These are phyloP conservation scores for Gymnopithys bicolor DNA, from an alignment of 2,797 vertebrate genomes.

Conservation along the genomic window DNA sequence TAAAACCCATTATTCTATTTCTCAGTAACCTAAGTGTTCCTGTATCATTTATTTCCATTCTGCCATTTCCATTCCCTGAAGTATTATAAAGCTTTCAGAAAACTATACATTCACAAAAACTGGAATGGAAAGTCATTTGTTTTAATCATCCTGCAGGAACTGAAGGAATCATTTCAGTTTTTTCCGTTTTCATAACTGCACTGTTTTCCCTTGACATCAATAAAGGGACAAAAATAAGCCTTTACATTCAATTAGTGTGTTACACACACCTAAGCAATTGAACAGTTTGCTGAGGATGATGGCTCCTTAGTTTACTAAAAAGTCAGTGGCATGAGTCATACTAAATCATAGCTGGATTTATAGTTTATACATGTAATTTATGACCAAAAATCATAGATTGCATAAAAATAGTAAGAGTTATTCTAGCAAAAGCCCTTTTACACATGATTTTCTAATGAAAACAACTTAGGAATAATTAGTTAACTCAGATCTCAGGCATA, in stretches of 20 bases:
- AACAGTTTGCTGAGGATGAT: neutral
- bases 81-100: conserved; percentile 34
- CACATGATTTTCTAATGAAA: neutral
- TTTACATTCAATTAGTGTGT: conserved; percentile 48
- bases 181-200: conserved; percentile 34
- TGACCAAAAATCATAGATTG: neutral
- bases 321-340: neutral
- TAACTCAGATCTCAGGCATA: neutral
- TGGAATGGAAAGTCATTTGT: conserved; percentile 37
- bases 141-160: conserved; percentile 15
- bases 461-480: neutral
- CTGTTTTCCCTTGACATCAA: conserved; percentile 41
- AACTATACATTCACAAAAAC: conserved; percentile 41
- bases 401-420: neutral
- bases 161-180: conserved; percentile 15
- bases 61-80: conserved; percentile 17
- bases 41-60: neutral
- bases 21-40: neutral
- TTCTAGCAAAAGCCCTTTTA: neutral
- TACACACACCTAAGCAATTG: neutral
- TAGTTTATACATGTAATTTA: neutral
- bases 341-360: neutral
- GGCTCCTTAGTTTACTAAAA: conserved; percentile 35
- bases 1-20: neutral
- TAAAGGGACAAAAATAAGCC: conserved; percentile 36